A percentile compares a stretch with the other conserved stretches of the same genome.
Evolutionary conservation across 2,888 invertebrate species (phyloP).

Genomic region (Osmoderma eremita): DNA sequence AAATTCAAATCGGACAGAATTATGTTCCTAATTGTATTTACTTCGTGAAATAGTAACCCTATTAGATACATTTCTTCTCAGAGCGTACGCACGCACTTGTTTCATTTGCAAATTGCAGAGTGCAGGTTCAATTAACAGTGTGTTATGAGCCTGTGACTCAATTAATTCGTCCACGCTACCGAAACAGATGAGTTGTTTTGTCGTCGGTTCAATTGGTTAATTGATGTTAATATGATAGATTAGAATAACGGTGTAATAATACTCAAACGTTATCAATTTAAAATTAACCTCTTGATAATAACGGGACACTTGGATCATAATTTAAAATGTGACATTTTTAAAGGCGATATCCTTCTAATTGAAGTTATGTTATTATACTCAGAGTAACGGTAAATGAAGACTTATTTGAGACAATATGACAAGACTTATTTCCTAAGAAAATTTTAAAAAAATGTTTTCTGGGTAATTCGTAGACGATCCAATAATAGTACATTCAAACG

Average conservation of each 20-base stretch:
- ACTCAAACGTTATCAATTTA: constrained; percentile 29
- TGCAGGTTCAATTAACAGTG: constrained; percentile 16
- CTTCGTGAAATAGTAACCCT: not conserved
- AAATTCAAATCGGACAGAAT: no score
- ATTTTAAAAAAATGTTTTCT: no score
- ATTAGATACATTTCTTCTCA: not conserved
- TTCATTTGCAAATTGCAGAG: constrained; percentile 29
- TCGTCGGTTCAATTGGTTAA: constrained; percentile 47
- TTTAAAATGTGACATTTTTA: no score
- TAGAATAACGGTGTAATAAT: constrained; percentile 44
- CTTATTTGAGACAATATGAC: no score
- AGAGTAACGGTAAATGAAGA: no score
- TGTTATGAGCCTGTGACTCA: constrained; percentile 35
- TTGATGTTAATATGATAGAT: constrained; percentile 49
- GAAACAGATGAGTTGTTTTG: constrained; percentile 37
- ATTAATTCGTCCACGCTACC: constrained; percentile 25
- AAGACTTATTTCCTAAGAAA: no score
- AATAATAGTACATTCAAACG: no score
- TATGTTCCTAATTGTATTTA: no score
- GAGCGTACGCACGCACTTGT: not conserved
- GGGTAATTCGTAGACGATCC: no score
- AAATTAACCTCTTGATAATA: constrained; percentile 27
- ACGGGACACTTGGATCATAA: no score
- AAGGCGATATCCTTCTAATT: no score
- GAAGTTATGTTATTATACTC: no score